A percentile compares a stretch with the other conserved stretches of the same genome.
These are phyloP conservation scores for Hippoglossus stenolepis DNA, from an alignment of 2,113 vertebrate genomes.

Conservation along the genomic window DNA sequence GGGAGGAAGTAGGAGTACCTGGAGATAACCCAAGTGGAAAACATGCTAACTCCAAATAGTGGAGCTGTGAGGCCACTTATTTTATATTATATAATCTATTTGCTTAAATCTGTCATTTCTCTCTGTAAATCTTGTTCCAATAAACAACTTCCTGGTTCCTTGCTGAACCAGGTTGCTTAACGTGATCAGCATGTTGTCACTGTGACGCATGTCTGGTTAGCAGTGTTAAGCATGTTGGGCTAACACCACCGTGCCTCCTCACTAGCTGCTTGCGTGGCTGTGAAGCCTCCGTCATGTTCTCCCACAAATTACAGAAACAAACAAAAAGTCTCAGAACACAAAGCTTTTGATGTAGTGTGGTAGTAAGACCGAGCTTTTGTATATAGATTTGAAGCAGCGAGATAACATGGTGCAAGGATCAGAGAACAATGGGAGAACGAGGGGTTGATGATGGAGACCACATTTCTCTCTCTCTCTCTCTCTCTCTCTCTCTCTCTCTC, in stretches of 20 bases:
- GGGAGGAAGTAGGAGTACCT: too few relatives aligned
- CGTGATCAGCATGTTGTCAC: too few relatives aligned
- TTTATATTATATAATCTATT: too few relatives aligned
- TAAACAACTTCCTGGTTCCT: background rate
- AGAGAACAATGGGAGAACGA: constrained; percentile 18
- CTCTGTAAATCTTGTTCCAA: background rate
- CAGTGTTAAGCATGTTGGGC: background rate
- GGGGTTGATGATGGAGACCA: constrained; percentile 1
- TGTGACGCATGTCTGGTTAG: too few relatives aligned
- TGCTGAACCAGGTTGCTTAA: too few relatives aligned
- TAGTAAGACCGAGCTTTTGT: constrained; percentile 19
- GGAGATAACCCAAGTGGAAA: too few relatives aligned
- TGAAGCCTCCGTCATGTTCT: background rate
- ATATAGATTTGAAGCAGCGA: constrained; percentile 7
- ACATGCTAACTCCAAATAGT: too few relatives aligned
- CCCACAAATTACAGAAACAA: background rate
- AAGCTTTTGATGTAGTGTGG: background rate
- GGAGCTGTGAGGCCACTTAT: too few relatives aligned
- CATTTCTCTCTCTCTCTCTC: background rate
- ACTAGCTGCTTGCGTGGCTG: background rate
- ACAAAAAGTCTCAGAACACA: background rate
- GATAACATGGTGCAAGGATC: constrained; percentile 20
- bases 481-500: background rate
- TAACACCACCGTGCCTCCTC: background rate
- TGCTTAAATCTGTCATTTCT: too few relatives aligned